These are phyloP conservation scores for Amitus sp. DNA, from an alignment of 2,888 invertebrate genomes.

Conservation along the genomic window DNA sequence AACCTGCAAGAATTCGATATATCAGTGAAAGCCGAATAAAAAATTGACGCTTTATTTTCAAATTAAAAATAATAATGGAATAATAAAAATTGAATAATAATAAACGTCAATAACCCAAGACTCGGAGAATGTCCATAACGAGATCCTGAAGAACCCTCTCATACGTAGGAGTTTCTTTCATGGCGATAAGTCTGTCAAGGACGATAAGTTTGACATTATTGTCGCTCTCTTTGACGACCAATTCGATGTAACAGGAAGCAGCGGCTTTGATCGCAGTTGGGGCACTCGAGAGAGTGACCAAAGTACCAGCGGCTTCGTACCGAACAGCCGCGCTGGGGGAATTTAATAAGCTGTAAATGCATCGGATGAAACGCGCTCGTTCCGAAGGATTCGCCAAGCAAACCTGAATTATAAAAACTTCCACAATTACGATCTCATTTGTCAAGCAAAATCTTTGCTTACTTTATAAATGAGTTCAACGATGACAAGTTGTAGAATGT, in stretches of 20 bases:
- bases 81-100: no score
- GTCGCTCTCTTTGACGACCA: constrained; percentile 95
- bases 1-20: constrained; percentile 50
- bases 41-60: no score
- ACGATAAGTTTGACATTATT: constrained; percentile 99
- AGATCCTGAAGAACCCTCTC: constrained; percentile 89
- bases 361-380: constrained; percentile 95
- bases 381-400: constrained; percentile 97
- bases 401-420: constrained; percentile 69
- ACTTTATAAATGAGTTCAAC: constrained; percentile 99
- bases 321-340: constrained; percentile 96
- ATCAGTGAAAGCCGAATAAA: no score
- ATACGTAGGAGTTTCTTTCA: constrained; percentile 84
- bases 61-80: no score
- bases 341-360: constrained; percentile 97
- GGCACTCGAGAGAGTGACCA: constrained; percentile 96
- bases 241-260: constrained; percentile 97
- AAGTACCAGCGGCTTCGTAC: constrained; percentile 98
- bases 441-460: constrained; percentile 14
- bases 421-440: neutral
- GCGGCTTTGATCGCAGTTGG: constrained; percentile 98
- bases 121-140: constrained; percentile 97
- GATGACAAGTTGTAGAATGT: constrained; percentile 97
- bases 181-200: constrained; percentile 88
- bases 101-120: constrained; percentile 76